Evolutionary conservation across 2,888 invertebrate species (phyloP), one percentile per base, ranked within the genome.

Genomic region (Rhopalosiphum nymphaeae): DNA sequence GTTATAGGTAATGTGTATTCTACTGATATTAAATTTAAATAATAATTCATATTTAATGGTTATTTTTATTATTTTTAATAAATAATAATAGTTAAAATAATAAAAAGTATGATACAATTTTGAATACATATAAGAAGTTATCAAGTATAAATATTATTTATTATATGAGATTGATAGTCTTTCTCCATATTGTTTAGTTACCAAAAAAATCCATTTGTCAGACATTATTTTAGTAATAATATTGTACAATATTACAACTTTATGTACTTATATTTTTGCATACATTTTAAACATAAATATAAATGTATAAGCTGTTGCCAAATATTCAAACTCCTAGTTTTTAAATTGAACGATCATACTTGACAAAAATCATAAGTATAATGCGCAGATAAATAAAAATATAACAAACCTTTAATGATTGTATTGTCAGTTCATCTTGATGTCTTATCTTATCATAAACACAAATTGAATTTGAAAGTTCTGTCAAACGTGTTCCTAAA

Each of bases 381-480:
- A 26, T 61, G 42, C 7, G 44, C 16, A 90, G 25, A 26, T 90
- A 90, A 90, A 85, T 57, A 86, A 46, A 85, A 92, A 42, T 86
- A 61, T 86, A 91, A 91, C 16, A 91, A 91, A 95, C 97, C 95
- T 97, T 96, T 94, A 98, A 95, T 96, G 97, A 97, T 95, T 97
- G 97, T 95, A 98, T 98, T 36, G 97, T 97, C 93, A 96, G 96
- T 95, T 97, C 97, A 96, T 98, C 98, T 94, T 97, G 97, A 92
- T 97, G 97, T 5, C 98, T 96, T 21, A 97, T 96, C 94, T 97
- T 96, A 95, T 98, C 98, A 95, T 98, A 98, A 95, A 97, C 97
- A 0, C 98, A 98, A 7, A 98, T 97, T 0, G 97, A 97, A 94
- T 97, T 97, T 0, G 98, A 98, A 56, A 98, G 96, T 95, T 98